Evolutionary conservation across 1,140 invertebrate species (phyloP).

Genomic region (Portunus trituberculatus): DNA sequence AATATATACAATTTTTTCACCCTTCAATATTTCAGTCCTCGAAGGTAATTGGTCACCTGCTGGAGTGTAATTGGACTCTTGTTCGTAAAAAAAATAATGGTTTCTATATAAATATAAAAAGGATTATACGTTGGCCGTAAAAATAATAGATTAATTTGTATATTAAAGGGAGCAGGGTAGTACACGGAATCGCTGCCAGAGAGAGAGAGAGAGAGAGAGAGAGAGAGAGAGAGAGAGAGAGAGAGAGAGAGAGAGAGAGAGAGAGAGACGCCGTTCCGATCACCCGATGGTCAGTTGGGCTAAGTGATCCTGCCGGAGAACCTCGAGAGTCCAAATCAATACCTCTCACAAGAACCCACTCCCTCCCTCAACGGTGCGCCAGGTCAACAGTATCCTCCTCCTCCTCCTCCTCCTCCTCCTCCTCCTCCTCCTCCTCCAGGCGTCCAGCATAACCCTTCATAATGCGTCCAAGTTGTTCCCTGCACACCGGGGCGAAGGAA

Average conservation of each 20-base stretch:
- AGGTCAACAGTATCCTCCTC: background rate
- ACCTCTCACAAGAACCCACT: background rate
- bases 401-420: background rate
- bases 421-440: background rate
- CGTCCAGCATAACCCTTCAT: background rate
- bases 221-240: constrained; percentile 40
- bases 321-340: constrained; percentile 38
- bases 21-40: background rate
- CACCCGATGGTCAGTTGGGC: constrained; percentile 55
- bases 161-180: background rate
- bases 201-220: constrained; percentile 47
- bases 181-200: background rate
- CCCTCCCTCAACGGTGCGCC: background rate
- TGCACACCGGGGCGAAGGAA: background rate
- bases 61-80: background rate
- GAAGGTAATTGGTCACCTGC: background rate
- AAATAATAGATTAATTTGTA: constrained; percentile 25
- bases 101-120: constrained; percentile 15
- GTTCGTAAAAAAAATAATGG: background rate
- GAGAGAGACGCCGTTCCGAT: constrained; percentile 30
- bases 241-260: constrained; percentile 38
- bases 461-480: background rate
- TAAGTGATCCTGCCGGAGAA: constrained; percentile 41
- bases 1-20: background rate
- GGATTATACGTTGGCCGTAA: background rate